A percentile compares a stretch with the other conserved stretches of the same genome.
Conservation (phyloP, 2,797 vertebrate genomes). For the Mus minutoides region DNA sequence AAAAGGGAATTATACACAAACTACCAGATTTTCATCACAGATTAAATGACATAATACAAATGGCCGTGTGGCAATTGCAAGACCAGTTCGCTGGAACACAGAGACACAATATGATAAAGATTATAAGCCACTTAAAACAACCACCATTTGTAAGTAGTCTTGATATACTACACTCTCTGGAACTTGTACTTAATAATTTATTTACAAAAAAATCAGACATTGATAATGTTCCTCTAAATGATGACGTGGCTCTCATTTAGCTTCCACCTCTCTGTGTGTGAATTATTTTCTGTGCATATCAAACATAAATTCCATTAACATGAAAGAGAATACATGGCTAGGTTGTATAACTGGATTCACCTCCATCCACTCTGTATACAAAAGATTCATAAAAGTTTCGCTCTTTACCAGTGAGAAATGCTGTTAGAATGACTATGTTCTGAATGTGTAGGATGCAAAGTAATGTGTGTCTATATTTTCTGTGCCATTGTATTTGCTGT, state of each 20-base stretch:
- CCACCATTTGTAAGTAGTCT: not conserved
- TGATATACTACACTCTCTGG: not conserved
- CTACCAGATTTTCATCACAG: not conserved
- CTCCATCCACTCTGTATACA: not conserved
- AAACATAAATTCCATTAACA: not conserved
- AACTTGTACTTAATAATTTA: constrained; percentile 31
- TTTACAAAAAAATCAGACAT: constrained; percentile 39
- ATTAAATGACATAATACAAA: not conserved
- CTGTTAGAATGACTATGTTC: constrained; percentile 30
- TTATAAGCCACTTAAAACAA: not conserved
- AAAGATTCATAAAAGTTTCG: not conserved
- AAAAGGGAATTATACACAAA: not conserved
- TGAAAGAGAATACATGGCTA: not conserved
- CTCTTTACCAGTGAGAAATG: constrained; percentile 21
- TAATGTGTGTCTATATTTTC: constrained; percentile 65
- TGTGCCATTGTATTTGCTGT: constrained; percentile 60
- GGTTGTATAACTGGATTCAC: not conserved
- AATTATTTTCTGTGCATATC: constrained; percentile 27
- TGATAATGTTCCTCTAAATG: constrained; percentile 18
- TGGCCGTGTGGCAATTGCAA: not conserved
- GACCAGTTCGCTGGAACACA: not conserved
- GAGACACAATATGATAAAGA: not conserved
- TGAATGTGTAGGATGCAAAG: constrained; percentile 54
- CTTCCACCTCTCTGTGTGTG: not conserved
- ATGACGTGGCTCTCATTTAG: not conserved